Percentiles rank a stretch among this genome's conserved stretches.
These are phyloP conservation scores for Bombycilla garrulus DNA, from an alignment of 2,113 vertebrate species.

Conservation along the genomic window DNA sequence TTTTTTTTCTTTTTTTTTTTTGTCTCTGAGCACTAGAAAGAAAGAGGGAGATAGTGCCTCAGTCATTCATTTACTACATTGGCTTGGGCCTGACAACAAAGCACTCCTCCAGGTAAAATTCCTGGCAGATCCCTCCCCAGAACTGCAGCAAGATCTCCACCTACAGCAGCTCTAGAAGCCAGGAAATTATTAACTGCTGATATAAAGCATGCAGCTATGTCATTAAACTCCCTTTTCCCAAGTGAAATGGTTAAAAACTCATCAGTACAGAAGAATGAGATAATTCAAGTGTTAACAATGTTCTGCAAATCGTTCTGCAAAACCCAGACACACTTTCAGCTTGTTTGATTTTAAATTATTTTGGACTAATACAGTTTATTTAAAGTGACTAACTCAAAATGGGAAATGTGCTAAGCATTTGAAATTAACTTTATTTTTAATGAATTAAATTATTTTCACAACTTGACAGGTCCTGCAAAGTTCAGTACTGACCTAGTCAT, in stretches of 20 bases:
- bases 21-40: background rate
- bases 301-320: background rate
- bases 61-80: background rate
- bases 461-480: background rate
- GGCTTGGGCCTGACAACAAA: background rate
- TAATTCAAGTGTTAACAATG: background rate
- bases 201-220: accelerated
- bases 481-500: background rate
- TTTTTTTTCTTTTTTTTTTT: background rate
- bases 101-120: background rate
- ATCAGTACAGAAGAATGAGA: background rate
- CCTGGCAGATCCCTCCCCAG: background rate
- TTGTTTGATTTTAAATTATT: background rate
- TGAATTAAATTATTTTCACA: background rate
- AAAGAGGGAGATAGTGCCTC: background rate
- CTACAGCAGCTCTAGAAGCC: background rate
- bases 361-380: background rate
- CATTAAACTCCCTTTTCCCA: background rate
- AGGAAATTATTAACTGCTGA: background rate
- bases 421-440: background rate
- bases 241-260: background rate
- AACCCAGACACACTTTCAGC: background rate
- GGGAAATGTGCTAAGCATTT: background rate
- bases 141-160: background rate
- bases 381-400: background rate